Evolutionary conservation across 2,797 vertebrate genomes (phyloP).

Genomic region (Dendrocincla fuliginosa): DNA sequence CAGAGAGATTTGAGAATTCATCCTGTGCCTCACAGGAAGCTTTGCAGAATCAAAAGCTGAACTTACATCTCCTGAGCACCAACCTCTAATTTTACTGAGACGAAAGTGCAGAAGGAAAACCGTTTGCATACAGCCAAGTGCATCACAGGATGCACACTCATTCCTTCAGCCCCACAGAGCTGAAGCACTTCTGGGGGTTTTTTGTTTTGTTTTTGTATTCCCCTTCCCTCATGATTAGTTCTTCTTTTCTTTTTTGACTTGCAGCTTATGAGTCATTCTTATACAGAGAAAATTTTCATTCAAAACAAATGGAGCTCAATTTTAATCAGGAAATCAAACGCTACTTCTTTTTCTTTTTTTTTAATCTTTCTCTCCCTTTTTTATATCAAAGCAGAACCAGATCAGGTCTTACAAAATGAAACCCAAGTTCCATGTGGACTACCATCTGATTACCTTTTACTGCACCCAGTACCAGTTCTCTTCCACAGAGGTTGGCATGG

Average conservation of each 20-base stretch:
- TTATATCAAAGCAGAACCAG: background rate
- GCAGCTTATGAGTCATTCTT: background rate
- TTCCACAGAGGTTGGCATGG: background rate
- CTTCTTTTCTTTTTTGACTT: background rate
- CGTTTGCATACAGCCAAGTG: background rate
- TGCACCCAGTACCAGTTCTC: background rate
- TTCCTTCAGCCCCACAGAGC: background rate
- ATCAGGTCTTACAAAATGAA: background rate
- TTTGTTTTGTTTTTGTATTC: background rate
- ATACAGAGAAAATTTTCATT: background rate
- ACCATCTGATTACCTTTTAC: background rate
- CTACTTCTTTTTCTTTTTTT: background rate
- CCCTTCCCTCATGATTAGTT: background rate
- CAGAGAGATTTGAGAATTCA: background rate
- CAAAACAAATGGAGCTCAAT: background rate
- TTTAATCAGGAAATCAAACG: background rate
- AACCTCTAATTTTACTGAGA: background rate
- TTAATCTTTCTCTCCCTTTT: background rate
- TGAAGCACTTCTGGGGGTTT: background rate
- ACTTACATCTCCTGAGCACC: background rate
- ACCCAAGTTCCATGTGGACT: background rate
- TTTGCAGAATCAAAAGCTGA: slow-evolving; percentile 17
- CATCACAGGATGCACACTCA: background rate
- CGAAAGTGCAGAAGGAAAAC: background rate
- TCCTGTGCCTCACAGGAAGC: background rate